Base-by-base conservation (phyloP, 2,888 invertebrate species). In the Drosophila percnosoma region DNA sequence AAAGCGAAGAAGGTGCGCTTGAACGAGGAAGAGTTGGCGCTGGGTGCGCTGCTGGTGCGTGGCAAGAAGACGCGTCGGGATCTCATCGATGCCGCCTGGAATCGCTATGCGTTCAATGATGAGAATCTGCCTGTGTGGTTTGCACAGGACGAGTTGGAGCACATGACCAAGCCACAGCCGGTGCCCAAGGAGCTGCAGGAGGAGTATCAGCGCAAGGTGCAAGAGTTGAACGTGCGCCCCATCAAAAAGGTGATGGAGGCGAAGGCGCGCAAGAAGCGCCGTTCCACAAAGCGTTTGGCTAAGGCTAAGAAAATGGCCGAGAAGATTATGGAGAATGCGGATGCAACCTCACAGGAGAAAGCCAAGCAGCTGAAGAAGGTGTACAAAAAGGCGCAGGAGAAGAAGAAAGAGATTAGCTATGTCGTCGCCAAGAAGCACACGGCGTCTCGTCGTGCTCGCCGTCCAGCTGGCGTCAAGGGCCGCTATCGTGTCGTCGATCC, bases 241-340 rank as follows among this genome's bases (percentile, higher is more conserved):
- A 98, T 99, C 74, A 99, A 99, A 94, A 99, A 99, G 93, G 97
- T 99, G 0, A 95, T 98, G 82, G 99, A 99, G 94, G 99, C 99
- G 0, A 99, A 98, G 93, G 98, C 98, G 0, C 96, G 99, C 65
- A 99, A 99, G 95, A 98, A 99, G 96, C 96, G 96, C 93, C 96
- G 98, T 79, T 96, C 97, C 75, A 92, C 97, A 69, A 96, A 95
- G 90, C 96, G 97, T 91, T 93, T 99, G 93, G 98, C 98, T 80
- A 97, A 97, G 90, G 99, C 98, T 0, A 97, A 98, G 94, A 99
- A 99, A 94, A 98, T 97, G 93, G 97, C 98, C 0, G 99, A 99
- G 92, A 95, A 96, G n/a, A 95, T 99, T 33, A 95, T 98, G 94
- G 99, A 99, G 64, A 97, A 96, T 91, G 94, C 95, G 0, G 99